Base-by-base conservation (phyloP, 2,888 invertebrate species). In the Leptopilina syphax region DNA sequence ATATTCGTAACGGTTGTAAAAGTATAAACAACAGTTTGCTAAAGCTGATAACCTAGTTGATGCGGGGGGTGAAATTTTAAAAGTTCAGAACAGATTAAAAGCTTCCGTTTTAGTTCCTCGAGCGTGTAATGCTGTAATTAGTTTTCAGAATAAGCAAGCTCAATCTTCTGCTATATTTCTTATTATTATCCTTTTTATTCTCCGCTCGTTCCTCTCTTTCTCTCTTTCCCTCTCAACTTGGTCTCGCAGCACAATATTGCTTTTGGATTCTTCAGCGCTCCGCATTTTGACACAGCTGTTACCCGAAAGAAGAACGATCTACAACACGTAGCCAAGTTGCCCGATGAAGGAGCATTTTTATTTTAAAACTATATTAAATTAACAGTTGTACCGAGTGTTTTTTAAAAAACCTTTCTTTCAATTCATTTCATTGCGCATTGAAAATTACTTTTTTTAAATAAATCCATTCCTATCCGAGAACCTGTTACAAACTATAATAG, bases 261-360 rank as follows among this genome's bases (percentile, higher is more conserved):
- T 89, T 89, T 89, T 87, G 86, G 88, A 88, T 88, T 88, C 87
- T 87, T 88, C 82, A 85, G 83, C 84, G 84, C 83, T 83, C 83
- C 85, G 87, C 85, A 87, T 89, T 90, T 87, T 85, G 82, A 85
- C 85, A 86, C 89, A 89, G 88, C 88, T 89, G 89, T 88, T 88
- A 83, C 89, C 85, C 85, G 82, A 85, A 85, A 84, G 85, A 86
- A 84, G 85, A 84, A 82, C 82, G 81, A 80, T 81, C 79, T 81
- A 80, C 81, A 80, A 80, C 77, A 81, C 79, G 79, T 79, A 80
- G 79, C 80, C 24, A 78, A 66, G 41, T 81, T 80, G 50, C 7
- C 54, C 82, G 77, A 81, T 81, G 79, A 76, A 68, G 50, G 1
- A 24, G 50, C 18, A 54, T 70, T 70, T 70, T 70, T 34, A 70